phyloP scores from a whole-genome alignment of 2,888 invertebrate genomes.

The Scaptomyza caliginosa region DNA sequence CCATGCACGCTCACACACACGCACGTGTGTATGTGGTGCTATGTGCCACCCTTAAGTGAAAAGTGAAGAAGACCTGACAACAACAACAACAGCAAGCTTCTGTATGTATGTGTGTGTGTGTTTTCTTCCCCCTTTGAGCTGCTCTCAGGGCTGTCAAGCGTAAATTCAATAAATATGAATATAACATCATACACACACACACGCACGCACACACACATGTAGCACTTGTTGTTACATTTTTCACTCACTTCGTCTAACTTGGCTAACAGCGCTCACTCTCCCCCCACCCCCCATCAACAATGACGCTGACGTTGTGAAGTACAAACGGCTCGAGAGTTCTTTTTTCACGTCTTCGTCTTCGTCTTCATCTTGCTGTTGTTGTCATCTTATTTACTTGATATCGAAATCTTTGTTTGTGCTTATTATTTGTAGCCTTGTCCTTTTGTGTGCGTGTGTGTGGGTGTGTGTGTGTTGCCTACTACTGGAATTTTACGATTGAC shows the following conservation, averaged over 20 bases:
- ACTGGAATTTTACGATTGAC: constrained; percentile 69
- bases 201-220: constrained; percentile 10
- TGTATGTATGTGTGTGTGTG: constrained; percentile 19
- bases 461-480: constrained; percentile 12
- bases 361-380: constrained; percentile 23
- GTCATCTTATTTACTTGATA: constrained; percentile 70
- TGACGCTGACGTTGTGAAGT: constrained; percentile 58
- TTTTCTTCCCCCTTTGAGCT: constrained; percentile 43
- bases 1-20: constrained; percentile 34
- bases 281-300: constrained; percentile 1
- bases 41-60: constrained; percentile 68
- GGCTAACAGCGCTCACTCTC: constrained; percentile 58
- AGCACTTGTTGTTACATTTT: constrained; percentile 76
- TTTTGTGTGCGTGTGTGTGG: constrained; percentile 31
- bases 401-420: constrained; percentile 76
- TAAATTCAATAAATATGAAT: constrained; percentile 80
- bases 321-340: constrained; percentile 49
- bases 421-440: constrained; percentile 67
- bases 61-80: constrained; percentile 55
- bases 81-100: constrained; percentile 30
- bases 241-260: constrained; percentile 78
- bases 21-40: constrained; percentile 31
- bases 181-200: constrained; percentile 65
- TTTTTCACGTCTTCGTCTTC: neutral
- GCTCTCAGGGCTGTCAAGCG: constrained; percentile 78